Evolutionary conservation across 2,113 vertebrate genomes (phyloP).

Genomic region (Galbula dea): DNA sequence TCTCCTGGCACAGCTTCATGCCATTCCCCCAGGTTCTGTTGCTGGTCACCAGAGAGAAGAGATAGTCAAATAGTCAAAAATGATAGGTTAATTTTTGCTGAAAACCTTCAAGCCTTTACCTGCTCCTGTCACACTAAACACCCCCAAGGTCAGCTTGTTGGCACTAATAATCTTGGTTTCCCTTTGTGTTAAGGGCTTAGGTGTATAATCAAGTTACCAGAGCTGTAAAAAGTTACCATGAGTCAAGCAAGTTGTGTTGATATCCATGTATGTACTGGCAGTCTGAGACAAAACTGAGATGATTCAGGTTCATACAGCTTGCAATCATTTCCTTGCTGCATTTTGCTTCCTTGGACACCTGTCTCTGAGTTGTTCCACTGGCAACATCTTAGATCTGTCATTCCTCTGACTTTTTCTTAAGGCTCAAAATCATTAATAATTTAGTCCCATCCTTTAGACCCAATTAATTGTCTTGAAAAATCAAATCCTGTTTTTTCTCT

Average conservation of each 20-base stretch:
- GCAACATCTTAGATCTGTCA: neutral
- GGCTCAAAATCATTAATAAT: neutral
- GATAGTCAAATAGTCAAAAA: too few relatives aligned
- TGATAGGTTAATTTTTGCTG: neutral
- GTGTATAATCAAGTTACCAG: neutral
- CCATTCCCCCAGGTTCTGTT: too few relatives aligned
- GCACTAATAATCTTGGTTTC: neutral
- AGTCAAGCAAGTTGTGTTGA: neutral
- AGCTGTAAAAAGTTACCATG: neutral
- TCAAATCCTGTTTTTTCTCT: neutral
- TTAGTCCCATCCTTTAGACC: neutral
- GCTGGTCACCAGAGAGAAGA: too few relatives aligned
- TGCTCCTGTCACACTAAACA: neutral
- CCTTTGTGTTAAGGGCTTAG: neutral
- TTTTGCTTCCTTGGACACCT: conserved; percentile 13
- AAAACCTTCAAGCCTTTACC: neutral
- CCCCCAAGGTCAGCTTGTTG: neutral
- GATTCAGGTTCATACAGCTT: neutral
- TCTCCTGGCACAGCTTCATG: too few relatives aligned
- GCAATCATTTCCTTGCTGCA: neutral
- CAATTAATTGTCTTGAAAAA: neutral
- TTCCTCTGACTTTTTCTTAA: neutral
- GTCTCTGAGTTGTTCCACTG: neutral
- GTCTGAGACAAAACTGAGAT: neutral
- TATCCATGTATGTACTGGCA: neutral